Base-by-base conservation (phyloP, 2,888 invertebrate species). In the Orthosia gothica region DNA sequence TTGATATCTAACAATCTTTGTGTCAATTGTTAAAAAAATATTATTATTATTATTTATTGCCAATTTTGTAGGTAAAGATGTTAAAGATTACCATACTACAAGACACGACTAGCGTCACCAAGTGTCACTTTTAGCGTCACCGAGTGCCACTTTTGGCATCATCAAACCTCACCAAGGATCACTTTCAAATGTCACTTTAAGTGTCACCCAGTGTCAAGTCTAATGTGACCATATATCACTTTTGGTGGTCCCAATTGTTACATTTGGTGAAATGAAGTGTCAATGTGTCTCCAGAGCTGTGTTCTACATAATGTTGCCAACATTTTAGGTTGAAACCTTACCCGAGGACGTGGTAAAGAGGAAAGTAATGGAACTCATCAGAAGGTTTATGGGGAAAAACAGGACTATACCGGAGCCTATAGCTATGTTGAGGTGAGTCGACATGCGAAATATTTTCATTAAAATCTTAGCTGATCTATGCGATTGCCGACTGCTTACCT, bases 301-400 rank as follows among this genome's bases (percentile, higher is more conserved):
- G n/a, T 62, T 57, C 26, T 71, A 61, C 20, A 61, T 26, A 68
- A 15, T 54, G 0, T 73, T 69, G 23, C 18, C 9, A 61, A 57
- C 20, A 50, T 89, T 89, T 63, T 80, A 96, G 96, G 90, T 95
- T 26, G 96, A 96, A 84, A 92, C 92, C 0, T 76, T 96, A 12
- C 93, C 95, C 0, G 94, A 94, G 3, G 94, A 94, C 0, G 91
- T 91, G 0, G 94, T 96, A 0, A 93, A 89, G 70, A 91, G 83
- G 71, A 94, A 95, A 90, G 82, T 85, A 0, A 92, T 94, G 91
- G 91, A 88, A 20, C 65, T 95, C 0, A 62, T 96, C 1, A 89
- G 92, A 18, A 89, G 79, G 70, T 96, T 96, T 73, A 91, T 96
- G 88, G 95, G 95, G 0, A 89, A 88, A 3, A 81, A 88, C 5